These are phyloP conservation scores for Sarcoramphus papa DNA, from an alignment of 2,797 vertebrate genomes.

Conservation along the genomic window DNA sequence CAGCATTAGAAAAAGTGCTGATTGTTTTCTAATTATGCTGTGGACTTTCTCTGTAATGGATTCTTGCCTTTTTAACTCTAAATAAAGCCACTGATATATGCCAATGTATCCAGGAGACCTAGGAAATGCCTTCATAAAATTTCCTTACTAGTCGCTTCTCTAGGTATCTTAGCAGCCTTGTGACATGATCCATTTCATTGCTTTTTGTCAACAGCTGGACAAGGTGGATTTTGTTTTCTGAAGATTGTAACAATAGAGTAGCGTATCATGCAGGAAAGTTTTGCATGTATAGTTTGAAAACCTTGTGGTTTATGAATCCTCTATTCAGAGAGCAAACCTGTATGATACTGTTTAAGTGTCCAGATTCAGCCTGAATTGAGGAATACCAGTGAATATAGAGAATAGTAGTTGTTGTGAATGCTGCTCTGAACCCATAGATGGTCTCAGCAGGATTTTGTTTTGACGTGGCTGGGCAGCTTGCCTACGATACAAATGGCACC, in stretches of 20 bases:
- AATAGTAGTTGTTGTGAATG: background rate
- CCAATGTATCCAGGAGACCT: background rate
- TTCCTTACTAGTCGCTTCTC: background rate
- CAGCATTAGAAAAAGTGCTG: slow-evolving; percentile 73
- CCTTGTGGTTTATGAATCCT: background rate
- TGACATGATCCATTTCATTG: background rate
- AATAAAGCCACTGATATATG: slow-evolving; percentile 44
- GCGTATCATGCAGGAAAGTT: background rate
- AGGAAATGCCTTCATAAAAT: background rate
- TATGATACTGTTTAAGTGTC: background rate
- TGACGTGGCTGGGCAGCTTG: background rate
- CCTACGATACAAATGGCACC: background rate
- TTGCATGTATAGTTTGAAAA: background rate
- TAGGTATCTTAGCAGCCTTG: background rate
- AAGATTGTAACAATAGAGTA: background rate
- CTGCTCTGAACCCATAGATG: background rate
- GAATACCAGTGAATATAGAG: background rate
- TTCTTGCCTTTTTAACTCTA: slow-evolving; percentile 44
- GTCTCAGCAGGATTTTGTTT: background rate
- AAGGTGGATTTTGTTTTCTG: background rate
- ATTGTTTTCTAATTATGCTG: slow-evolving; percentile 75
- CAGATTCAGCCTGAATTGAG: background rate
- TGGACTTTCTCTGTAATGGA: slow-evolving; percentile 65
- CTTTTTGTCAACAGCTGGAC: background rate
- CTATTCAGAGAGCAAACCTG: background rate